A percentile compares a stretch with the other conserved stretches of the same genome.
Conservation (phyloP, 2,888 invertebrate genomes). For the Rhimphoctona megacephalus region DNA sequence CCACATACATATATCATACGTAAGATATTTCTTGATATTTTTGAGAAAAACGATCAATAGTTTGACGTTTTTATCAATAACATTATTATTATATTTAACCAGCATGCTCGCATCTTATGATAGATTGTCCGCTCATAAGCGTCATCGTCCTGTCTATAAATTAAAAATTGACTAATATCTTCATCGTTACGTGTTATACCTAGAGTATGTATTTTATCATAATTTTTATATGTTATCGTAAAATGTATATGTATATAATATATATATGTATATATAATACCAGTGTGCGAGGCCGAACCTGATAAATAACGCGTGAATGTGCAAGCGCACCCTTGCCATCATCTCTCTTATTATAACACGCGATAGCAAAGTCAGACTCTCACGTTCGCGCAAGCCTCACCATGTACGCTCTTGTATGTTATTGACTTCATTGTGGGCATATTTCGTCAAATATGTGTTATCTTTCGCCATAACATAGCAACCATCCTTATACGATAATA, state of each 20-base stretch:
- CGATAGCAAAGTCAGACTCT: slow-evolving; percentile 67
- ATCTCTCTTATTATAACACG: slow-evolving; percentile 51
- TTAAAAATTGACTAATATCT: slow-evolving; percentile 80
- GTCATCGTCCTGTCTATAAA: slow-evolving; percentile 75
- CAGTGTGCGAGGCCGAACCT: slow-evolving; percentile 25
- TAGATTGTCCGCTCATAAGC: slow-evolving; percentile 77
- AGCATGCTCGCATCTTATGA: slow-evolving; percentile 70
- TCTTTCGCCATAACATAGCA: slow-evolving; percentile 59
- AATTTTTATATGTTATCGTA: slow-evolving; percentile 13
- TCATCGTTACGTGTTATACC: slow-evolving; percentile 66
- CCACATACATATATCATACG: slow-evolving; percentile 7
- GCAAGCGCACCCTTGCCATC: slow-evolving; percentile 31
- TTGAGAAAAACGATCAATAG: too few relatives aligned
- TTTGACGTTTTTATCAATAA: too few relatives aligned
- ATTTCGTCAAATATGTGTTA: slow-evolving; percentile 36
- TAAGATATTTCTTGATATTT: slow-evolving; percentile 20
- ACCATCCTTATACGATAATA: slow-evolving; percentile 44
- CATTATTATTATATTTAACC: slow-evolving; percentile 12
- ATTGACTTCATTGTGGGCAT: slow-evolving; percentile 65
- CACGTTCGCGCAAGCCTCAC: slow-evolving; percentile 59
- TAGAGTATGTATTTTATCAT: slow-evolving; percentile 20
- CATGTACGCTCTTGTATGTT: slow-evolving; percentile 47
- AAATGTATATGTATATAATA: slow-evolving; percentile 33
- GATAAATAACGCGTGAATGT: slow-evolving; percentile 32
- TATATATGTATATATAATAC: slow-evolving; percentile 26